These are phyloP conservation scores for Polyommatus iphigenia DNA, from an alignment of 2,888 invertebrate genomes.

Conservation along the genomic window DNA sequence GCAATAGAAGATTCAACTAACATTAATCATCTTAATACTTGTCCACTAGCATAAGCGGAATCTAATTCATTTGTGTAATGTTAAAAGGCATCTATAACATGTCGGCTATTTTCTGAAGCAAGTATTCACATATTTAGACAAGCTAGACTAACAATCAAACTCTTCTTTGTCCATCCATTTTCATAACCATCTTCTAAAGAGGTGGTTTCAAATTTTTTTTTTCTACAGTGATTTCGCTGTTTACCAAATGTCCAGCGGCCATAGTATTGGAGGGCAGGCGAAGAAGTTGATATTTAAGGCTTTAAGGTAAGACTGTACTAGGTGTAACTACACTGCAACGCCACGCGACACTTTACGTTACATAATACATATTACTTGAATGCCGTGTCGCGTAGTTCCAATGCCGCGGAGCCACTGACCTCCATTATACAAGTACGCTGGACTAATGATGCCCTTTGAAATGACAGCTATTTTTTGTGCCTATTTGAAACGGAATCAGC, in stretches of 20 bases:
- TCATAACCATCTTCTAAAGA: neutral
- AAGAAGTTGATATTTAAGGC: constrained; percentile 30
- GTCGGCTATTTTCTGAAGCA: constrained; percentile 42
- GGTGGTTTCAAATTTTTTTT: neutral
- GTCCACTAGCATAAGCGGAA: constrained; percentile 42
- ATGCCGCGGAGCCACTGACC: too few species aligned
- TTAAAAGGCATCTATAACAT: constrained; percentile 36
- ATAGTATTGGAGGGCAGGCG: neutral
- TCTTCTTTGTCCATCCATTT: neutral
- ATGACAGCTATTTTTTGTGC: too few species aligned
- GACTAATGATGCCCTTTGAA: too few species aligned
- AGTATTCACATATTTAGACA: constrained; percentile 45
- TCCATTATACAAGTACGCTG: too few species aligned
- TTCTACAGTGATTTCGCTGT: neutral
- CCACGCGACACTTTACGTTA: neutral
- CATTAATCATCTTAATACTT: constrained; percentile 30
- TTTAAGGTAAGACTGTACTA: neutral
- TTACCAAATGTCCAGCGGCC: constrained; percentile 1
- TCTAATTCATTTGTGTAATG: constrained; percentile 42
- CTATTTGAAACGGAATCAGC: too few species aligned
- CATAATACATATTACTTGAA: neutral
- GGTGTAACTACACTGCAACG: neutral
- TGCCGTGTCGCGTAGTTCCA: neutral
- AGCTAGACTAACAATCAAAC: constrained; percentile 35
- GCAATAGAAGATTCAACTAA: too few species aligned